Conservation (phyloP, 2,113 vertebrate species). For the Pungitius pungitius region DNA sequence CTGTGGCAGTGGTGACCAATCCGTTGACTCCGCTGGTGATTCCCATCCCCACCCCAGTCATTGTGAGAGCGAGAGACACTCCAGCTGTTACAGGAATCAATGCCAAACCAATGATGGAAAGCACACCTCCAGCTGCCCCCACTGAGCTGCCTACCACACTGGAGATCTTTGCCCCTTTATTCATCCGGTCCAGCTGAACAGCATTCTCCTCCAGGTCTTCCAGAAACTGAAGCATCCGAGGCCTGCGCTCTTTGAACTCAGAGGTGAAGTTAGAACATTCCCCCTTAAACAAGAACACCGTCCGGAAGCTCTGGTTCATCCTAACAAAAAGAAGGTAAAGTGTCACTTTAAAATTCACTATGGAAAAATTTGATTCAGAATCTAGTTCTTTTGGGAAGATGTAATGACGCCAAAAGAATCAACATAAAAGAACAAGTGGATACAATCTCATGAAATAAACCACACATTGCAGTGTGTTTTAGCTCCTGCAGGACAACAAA, state of each 20-base stretch:
- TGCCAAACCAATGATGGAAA: constrained; percentile 60
- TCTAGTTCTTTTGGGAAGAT: too few relatives aligned
- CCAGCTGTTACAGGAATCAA: constrained; percentile 63
- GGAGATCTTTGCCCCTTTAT: constrained; percentile 63
- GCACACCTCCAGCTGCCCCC: constrained; percentile 54
- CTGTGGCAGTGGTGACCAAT: constrained; percentile 32
- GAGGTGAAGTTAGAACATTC: constrained; percentile 18
- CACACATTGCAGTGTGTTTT: neutral
- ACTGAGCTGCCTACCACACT: constrained; percentile 64
- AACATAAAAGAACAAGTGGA: neutral
- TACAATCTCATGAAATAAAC: neutral
- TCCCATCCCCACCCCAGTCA: constrained; percentile 46
- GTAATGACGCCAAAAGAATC: neutral
- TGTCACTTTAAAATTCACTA: too few relatives aligned
- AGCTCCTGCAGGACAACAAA: too few relatives aligned
- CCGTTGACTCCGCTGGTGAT: constrained; percentile 56
- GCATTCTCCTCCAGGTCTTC: constrained; percentile 25
- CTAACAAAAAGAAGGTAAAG: constrained; percentile 15
- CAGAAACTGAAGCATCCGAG: constrained; percentile 49
- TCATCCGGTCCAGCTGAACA: constrained; percentile 58
- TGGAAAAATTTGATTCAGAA: too few relatives aligned
- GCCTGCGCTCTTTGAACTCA: constrained; percentile 28
- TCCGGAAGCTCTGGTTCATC: constrained; percentile 42
- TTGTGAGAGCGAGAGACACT: constrained; percentile 47
- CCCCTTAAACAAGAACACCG: constrained; percentile 50